Base-by-base conservation (phyloP, 2,888 invertebrate genomes). In the Drosophila meridiana region DNA sequence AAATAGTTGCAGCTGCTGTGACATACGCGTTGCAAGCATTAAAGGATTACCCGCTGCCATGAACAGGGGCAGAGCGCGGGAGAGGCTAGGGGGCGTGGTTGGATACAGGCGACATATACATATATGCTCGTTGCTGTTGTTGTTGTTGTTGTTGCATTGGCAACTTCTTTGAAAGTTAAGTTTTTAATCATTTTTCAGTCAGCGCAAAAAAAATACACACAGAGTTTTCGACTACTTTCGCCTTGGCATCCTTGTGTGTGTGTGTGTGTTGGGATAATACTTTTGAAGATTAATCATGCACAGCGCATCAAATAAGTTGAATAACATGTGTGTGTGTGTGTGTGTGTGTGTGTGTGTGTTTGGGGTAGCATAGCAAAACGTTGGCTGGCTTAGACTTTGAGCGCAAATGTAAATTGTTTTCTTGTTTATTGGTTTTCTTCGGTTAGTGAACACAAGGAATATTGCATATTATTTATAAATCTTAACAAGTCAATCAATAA, bases 111-210 rank as follows among this genome's bases (percentile, higher is more conserved):
- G 20, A 28, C 26, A 47, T 13, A 28, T 14, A 47, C 47, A n/a
- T 57, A 30, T n/a, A 6, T 73, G 56, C 52, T 26, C 64, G 56
- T 14, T 26, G 26, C 4, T n/a, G 50, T 9, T 66, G 38, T 47
- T 63, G 36, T 52, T 69, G 63, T 43, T 57, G 63, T 43, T 63
- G 38, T 26, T 52, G 57, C 61, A 76, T 71, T 71, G 72, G 63
- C 78, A 84, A 84, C 81, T 83, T 84, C 79, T 84, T 78, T 75
- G 81, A 74, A 84, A 82, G 84, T 82, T 78, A 78, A 84, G 81
- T 82, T 82, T 82, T 84, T 84, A 82, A 82, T 84, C 81, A 82
- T 82, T 82, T 82, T 84, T 82, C 78, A 84, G 84, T 84, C 78
- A 75, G 63, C 78, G 70, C 63, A n/a, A 34, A 36, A 68, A 61